These are phyloP conservation scores for Dasysyrphus albostriatus DNA, from an alignment of 2,888 invertebrate species.

Conservation along the genomic window DNA sequence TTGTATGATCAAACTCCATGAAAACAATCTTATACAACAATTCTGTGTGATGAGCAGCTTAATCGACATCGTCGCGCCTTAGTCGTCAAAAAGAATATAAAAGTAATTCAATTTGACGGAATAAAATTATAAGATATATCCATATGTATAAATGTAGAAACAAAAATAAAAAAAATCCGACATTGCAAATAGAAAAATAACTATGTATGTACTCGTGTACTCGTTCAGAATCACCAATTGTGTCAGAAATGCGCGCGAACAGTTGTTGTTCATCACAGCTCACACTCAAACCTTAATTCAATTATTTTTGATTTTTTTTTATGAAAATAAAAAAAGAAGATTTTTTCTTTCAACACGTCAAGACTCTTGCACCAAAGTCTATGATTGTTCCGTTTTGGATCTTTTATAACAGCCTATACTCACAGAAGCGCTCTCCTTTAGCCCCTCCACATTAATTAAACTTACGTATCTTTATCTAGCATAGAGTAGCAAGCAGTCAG, in stretches of 20 bases:
- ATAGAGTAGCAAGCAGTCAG: not conserved
- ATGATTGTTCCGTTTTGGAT: constrained; percentile 30
- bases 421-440: not conserved
- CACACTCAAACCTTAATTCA: constrained; percentile 23
- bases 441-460: constrained; percentile 49
- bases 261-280: constrained; percentile 17
- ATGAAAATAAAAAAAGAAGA: not conserved
- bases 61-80: constrained; percentile 11
- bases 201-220: no score
- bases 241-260: constrained; percentile 47
- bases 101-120: constrained; percentile 58
- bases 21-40: constrained; percentile 45
- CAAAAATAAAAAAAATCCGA: constrained; percentile 25
- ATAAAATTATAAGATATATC: constrained; percentile 35
- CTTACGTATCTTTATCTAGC: constrained; percentile 50
- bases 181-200: constrained; percentile 42
- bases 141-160: not conserved
- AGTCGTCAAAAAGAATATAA: constrained; percentile 23
- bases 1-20: constrained; percentile 12
- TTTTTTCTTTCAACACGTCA: constrained; percentile 14
- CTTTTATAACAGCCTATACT: constrained; percentile 19
- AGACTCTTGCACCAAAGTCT: constrained; percentile 8
- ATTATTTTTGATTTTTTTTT: constrained; percentile 36
- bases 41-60: constrained; percentile 7
- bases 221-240: constrained; percentile 42